phyloP scores from a whole-genome alignment of 2,888 invertebrate species.

The Pomacea canaliculata region DNA sequence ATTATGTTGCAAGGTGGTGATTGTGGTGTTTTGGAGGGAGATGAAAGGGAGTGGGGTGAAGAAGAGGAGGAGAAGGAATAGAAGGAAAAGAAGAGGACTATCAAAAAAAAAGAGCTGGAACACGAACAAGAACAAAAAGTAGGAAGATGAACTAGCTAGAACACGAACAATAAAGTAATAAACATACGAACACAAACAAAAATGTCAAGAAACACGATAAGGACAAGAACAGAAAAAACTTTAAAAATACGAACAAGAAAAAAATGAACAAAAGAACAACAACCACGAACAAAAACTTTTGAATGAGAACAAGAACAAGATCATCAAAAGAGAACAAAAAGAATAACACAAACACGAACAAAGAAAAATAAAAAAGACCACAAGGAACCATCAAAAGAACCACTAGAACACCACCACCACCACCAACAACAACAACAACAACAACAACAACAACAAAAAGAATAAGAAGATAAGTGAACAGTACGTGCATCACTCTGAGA shows the following conservation, averaged over 20 bases:
- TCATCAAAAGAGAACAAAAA: background rate
- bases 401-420: too few relatives aligned
- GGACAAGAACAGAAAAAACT: background rate
- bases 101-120: background rate
- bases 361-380: too few relatives aligned
- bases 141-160: background rate
- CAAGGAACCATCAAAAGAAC: too few relatives aligned
- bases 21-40: background rate
- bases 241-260: background rate
- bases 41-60: background rate
- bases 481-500: too few relatives aligned
- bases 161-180: constrained; percentile 1
- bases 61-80: too few relatives aligned
- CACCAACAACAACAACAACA: background rate
- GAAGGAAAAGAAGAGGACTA: background rate
- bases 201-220: background rate
- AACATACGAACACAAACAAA: constrained; percentile 7
- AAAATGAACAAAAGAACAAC: too few relatives aligned
- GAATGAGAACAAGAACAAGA: background rate
- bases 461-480: too few relatives aligned
- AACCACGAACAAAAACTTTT: background rate
- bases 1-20: too few relatives aligned
- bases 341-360: background rate
- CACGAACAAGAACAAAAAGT: background rate
- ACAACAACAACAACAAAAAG: background rate